Evolutionary conservation across 2,113 vertebrate genomes (phyloP).

Genomic region (Thermophis baileyi): DNA sequence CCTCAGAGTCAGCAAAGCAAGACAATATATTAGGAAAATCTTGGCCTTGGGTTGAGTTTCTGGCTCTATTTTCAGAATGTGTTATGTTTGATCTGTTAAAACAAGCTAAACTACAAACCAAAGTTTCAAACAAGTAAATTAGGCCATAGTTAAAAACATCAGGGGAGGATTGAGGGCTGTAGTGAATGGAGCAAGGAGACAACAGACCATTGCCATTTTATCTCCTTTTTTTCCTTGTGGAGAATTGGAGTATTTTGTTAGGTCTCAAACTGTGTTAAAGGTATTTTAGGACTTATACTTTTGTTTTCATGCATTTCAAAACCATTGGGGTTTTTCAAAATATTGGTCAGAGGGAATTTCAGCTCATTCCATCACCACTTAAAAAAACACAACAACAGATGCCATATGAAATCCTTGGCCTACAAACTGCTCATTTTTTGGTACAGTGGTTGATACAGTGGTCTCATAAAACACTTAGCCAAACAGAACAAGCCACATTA

Average conservation of each 20-base stretch:
- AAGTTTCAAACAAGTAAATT: not conserved
- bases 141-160: not conserved
- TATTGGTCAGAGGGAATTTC: not conserved
- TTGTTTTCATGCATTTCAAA: not conserved
- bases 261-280: not conserved
- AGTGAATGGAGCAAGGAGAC: not conserved
- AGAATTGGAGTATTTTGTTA: not conserved
- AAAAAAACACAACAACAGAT: not conserved
- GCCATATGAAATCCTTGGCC: not conserved
- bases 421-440: not conserved
- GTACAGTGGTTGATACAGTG: not conserved
- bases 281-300: not conserved
- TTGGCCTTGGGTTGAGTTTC: not conserved
- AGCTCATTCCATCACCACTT: not conserved
- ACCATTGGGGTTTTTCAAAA: not conserved
- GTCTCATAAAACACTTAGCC: not conserved
- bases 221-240: not conserved
- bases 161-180: not conserved
- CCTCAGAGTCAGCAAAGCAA: not conserved
- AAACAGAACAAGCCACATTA: not conserved
- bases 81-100: not conserved
- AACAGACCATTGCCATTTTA: not conserved
- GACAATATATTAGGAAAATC: not conserved
- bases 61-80: not conserved
- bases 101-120: not conserved